phyloP scores from a whole-genome alignment of 2,797 vertebrate species.

The Oceanodroma leucorhoa region DNA sequence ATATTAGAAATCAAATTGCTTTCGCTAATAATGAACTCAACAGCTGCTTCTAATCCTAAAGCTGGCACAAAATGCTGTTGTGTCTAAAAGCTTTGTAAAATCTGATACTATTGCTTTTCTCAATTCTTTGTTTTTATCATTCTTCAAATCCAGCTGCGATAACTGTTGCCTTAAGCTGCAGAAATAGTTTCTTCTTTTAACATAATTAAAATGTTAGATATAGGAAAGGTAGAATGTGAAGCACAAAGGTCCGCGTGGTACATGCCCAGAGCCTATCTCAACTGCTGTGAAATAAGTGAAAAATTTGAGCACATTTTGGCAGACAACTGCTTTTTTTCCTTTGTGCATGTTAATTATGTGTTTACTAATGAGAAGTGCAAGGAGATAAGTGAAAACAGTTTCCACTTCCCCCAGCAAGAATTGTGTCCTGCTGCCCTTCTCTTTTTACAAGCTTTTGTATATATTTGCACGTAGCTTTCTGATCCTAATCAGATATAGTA shows the following conservation, averaged over 20 bases:
- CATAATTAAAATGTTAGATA: not conserved
- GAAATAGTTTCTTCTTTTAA: constrained; percentile 19
- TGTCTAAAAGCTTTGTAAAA: constrained; percentile 7
- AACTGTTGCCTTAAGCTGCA: constrained; percentile 19
- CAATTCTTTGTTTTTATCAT: not conserved
- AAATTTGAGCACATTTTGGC: not conserved
- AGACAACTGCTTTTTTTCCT: not conserved
- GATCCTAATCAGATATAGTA: not conserved
- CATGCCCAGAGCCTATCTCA: not conserved
- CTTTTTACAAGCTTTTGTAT: not conserved
- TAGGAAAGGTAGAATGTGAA: not conserved
- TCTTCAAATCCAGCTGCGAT: constrained; percentile 48
- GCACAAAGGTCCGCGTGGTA: not conserved
- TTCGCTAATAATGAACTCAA: constrained; percentile 12
- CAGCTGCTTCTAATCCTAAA: constrained; percentile 59
- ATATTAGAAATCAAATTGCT: constrained; percentile 33
- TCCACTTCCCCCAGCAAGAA: not conserved
- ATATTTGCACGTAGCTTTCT: not conserved
- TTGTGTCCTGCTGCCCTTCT: not conserved
- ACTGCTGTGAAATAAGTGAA: not conserved
- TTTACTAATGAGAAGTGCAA: not conserved
- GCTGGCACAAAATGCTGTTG: not conserved
- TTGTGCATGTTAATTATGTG: not conserved
- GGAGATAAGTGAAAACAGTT: not conserved
- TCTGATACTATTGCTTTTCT: constrained; percentile 14